Percentiles rank a stretch among this genome's conserved stretches.
Conservation (phyloP, 1,140 invertebrate species). For the Archegozetes longisetosus region DNA sequence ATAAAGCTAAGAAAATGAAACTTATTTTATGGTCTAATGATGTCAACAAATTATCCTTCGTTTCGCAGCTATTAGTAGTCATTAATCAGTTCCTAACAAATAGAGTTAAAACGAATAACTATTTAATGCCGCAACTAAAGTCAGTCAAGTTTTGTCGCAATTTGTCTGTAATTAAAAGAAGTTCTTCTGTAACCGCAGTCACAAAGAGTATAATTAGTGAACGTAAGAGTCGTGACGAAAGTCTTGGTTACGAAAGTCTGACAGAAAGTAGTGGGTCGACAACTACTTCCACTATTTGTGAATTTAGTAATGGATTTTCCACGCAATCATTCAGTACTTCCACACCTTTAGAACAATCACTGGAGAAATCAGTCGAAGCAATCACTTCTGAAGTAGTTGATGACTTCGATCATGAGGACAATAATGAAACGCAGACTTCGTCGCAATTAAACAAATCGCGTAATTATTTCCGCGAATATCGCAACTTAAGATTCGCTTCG, state of each 20-base stretch:
- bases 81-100: background rate
- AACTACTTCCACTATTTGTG: background rate
- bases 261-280: background rate
- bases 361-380: background rate
- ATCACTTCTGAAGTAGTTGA: background rate
- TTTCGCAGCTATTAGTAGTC: background rate
- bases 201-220: background rate
- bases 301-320: background rate
- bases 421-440: background rate
- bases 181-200: background rate
- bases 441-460: background rate
- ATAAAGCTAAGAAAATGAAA: background rate
- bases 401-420: background rate
- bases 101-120: background rate
- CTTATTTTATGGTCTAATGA: background rate
- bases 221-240: background rate
- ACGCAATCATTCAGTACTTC: background rate
- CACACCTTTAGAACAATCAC: background rate
- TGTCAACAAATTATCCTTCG: background rate
- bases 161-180: background rate
- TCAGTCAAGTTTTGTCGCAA: background rate
- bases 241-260: background rate
- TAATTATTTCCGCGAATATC: background rate
- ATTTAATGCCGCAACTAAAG: background rate
- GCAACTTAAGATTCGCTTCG: background rate